Percentiles rank a stretch among this genome's conserved stretches.
These are phyloP conservation scores for Carcina quercana DNA, from an alignment of 2,888 invertebrate genomes.

Conservation along the genomic window DNA sequence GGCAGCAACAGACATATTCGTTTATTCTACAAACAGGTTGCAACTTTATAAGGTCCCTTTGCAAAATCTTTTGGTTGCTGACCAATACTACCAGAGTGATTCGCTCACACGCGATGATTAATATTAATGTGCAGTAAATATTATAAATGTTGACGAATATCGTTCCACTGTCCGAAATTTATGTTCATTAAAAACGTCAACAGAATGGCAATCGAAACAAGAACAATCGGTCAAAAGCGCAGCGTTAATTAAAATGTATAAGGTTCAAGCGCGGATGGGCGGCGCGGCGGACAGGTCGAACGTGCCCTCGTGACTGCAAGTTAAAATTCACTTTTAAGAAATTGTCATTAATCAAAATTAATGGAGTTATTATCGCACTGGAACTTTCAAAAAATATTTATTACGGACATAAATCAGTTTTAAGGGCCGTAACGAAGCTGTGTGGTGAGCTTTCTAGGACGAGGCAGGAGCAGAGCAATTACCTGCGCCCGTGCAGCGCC, in stretches of 20 bases:
- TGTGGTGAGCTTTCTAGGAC: constrained; percentile 64
- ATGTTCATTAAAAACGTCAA: constrained; percentile 26
- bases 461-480: constrained; percentile 43
- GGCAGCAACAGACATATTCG: no score
- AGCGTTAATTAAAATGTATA: constrained; percentile 58
- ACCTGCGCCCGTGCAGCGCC: constrained; percentile 11
- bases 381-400: constrained; percentile 73
- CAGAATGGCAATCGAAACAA: constrained; percentile 40
- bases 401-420: constrained; percentile 66
- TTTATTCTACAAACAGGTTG: no score
- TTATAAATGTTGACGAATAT: constrained; percentile 8
- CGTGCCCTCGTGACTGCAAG: constrained; percentile 30
- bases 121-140: constrained; percentile 9
- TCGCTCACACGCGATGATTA: no score
- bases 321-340: constrained; percentile 69
- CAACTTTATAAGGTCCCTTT: no score
- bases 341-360: constrained; percentile 73
- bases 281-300: constrained; percentile 43
- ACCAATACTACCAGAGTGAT: no score
- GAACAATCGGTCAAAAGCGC: constrained; percentile 51
- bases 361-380: constrained; percentile 73
- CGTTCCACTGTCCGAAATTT: constrained; percentile 13
- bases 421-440: constrained; percentile 68
- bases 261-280: constrained; percentile 40
- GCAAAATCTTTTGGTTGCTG: no score